Conservation (phyloP, 37 sponge, comb jelly and placozoan species). For the Hexactinellida sp. region DNA sequence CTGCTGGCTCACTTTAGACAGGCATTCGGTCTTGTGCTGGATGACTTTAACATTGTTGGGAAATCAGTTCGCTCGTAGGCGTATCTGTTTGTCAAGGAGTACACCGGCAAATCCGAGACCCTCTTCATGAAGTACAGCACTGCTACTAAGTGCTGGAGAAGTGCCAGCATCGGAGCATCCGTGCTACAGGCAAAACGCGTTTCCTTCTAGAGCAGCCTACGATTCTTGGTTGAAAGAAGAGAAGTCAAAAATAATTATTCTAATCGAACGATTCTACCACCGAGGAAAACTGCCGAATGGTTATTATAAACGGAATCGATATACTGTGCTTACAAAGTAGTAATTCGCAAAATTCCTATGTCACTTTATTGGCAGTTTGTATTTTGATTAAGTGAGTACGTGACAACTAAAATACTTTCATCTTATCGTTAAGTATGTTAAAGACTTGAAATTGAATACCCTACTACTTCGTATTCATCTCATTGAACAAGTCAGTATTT, state of each 20-base stretch:
- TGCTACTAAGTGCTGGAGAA: neutral
- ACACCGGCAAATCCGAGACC: neutral
- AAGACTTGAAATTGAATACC: no score
- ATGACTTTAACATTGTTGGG: neutral
- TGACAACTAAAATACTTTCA: no score
- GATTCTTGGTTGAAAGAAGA: neutral
- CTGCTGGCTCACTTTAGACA: neutral
- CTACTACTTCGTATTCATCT: no score
- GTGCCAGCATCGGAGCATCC: constrained; percentile 1
- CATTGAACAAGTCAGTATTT: no score
- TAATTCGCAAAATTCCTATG: no score
- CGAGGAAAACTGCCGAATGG: no score
- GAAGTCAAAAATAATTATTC: neutral
- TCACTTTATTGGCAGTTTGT: no score
- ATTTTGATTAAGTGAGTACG: no score
- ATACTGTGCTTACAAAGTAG: no score
- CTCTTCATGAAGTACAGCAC: neutral
- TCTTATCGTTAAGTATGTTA: no score
- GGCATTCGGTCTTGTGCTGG: neutral
- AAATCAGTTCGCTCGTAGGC: neutral
- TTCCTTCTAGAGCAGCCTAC: neutral
- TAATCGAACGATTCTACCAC: neutral
- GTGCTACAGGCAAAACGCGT: neutral
- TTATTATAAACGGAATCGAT: no score
- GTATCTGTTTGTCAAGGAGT: neutral